Base-by-base conservation (phyloP, 2,888 invertebrate species). In the Leptinotarsa haldemani region DNA sequence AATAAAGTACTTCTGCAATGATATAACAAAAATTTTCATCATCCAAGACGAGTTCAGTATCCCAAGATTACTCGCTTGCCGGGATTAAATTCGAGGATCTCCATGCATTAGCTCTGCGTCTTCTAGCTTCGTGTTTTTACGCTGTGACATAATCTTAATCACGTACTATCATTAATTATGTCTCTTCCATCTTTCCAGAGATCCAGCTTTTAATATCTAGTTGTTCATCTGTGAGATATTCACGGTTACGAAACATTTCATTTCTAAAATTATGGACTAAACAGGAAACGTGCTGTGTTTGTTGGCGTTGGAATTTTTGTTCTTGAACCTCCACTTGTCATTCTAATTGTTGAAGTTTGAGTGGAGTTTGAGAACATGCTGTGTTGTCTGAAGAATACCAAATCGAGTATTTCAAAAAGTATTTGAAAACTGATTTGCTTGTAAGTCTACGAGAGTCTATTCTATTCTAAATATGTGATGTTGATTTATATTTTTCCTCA, bases 111-210 rank as follows among this genome's bases (percentile, higher is more conserved):
- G 61, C 40, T 61, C 30, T 16, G 61, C 25, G 40, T 61, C 56
- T 20, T 40, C 61, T 15, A 40, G 61, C 61, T 61, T n/a, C 25
- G n/a, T 40, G 30, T 80, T 80, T 80, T 79, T 76, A 78, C 77
- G 69, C 80, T 66, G 80, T 81, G 74, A 83, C 82, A 81, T 82
- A 86, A 86, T 86, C 85, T 85, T 86, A 86, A 86, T 86, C 86
- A 86, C 86, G 86, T 86, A 85, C 82, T 80, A 83, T 82, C 85
- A 83, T 86, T 86, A 86, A 86, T 86, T 86, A 86, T 83, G 85
- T 84, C 82, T 79, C 80, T 81, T 82, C 84, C 85, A 84, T 84
- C 85, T 76, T 77, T 73, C 65, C 66, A 73, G 70, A 46, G 70
- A 68, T 66, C 64, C 70, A 75, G 80, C 22, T 73, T 75, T 77